A percentile compares a stretch with the other conserved stretches of the same genome.
These are phyloP conservation scores for Brachionus angularis DNA, from an alignment of 1,140 invertebrate species.

Conservation along the genomic window DNA sequence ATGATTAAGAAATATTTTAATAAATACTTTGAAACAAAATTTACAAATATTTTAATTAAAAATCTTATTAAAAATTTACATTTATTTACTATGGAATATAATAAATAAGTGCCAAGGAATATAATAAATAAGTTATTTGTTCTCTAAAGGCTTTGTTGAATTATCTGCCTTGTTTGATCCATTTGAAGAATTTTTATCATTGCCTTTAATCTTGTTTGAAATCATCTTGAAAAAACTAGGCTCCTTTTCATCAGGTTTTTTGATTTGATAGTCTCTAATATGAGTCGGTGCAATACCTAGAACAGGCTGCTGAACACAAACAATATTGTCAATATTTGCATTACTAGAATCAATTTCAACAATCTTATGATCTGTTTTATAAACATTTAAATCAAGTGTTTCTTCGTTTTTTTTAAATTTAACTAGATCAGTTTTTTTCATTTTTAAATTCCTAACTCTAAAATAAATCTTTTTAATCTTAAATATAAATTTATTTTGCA, in stretches of 20 bases:
- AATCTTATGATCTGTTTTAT: no score
- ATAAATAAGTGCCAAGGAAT: no score
- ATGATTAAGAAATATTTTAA: neutral
- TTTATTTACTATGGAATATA: no score
- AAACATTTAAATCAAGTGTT: no score
- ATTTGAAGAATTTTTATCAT: neutral
- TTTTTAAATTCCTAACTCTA: no score
- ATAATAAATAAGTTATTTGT: no score
- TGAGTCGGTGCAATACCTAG: constrained; percentile 17
- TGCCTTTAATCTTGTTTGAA: constrained; percentile 13
- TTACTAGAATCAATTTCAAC: neutral
- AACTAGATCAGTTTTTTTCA: no score
- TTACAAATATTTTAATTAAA: neutral
- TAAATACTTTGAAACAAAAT: neutral
- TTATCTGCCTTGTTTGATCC: neutral
- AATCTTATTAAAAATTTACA: neutral
- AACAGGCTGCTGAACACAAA: neutral
- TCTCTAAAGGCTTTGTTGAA: neutral
- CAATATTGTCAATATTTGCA: neutral
- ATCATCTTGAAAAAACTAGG: constrained; percentile 20
- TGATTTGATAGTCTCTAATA: constrained; percentile 7
- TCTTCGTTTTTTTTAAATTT: no score
- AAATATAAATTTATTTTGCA: no score
- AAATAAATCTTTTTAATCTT: no score
- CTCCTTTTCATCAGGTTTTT: constrained; percentile 41